Evolutionary conservation across 30 jellyfish, hydroid and myxozoan species (phyloP), one percentile per base, ranked within the genome.

Genomic region (Clytia hemisphaerica): DNA sequence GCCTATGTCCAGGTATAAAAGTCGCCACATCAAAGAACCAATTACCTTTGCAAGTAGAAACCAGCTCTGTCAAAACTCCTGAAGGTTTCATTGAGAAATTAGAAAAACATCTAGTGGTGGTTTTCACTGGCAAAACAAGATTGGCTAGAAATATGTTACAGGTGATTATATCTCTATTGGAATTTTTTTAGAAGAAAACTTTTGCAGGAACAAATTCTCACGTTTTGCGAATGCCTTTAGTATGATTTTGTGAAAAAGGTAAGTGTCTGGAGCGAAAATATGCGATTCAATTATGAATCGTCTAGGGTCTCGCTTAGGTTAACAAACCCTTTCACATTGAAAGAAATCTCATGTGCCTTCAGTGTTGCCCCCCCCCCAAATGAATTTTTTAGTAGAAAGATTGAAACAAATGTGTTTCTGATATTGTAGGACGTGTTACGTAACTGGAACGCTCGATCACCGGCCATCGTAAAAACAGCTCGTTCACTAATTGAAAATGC

Each of bases 41-140:
- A 9, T 84, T 89, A 29, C 98, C 98, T 31, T 60, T 89, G 48
- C 76, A 80, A 45, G 93, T 89, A 1, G 45, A 19, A 15, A 59
- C 75, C 6, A 69, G 83, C 18, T 81, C 86, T 4, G 48, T 82
- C 51, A 36, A 34, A 3, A 64, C 78, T 78, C 95, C 98, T 14
- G 83, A 75, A 29, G 98, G 98, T 4, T 89, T 89, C 53, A 19
- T 71, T 58, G 75, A 73, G 66, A 65, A 25, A 14, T 75, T 89
- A 14, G 93, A 89, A 47, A 76, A 81, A 47, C 98, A 89, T 66
- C 72, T 89, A 14, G 71, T 89, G n/a, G 78, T 89, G 47, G 62
- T 89, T 16, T 89, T 89, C 46, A 82, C 98, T 46, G 98, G 98
- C 6, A 89, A 89, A 61, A 89, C 98, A 18, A 76, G 98, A 62